Evolutionary conservation across 1,140 invertebrate species (phyloP).

Genomic region (Ladona fulva): DNA sequence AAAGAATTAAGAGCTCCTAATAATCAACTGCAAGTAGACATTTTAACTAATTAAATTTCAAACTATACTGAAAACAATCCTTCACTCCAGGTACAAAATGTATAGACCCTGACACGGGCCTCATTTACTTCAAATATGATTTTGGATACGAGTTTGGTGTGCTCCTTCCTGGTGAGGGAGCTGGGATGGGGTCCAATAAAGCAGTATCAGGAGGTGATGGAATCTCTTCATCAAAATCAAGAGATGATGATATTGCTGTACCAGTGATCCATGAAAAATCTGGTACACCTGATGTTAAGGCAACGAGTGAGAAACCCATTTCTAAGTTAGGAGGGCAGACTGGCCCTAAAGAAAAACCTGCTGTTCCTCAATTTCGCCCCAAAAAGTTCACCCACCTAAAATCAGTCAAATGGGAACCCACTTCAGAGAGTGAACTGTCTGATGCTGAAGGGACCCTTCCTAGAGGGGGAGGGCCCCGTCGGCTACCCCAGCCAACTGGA

Average conservation of each 20-base stretch:
- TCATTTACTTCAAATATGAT: conserved; percentile 76
- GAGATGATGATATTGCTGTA: conserved; percentile 45
- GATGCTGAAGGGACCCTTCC: conserved; percentile 38
- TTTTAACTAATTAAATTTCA: too few relatives aligned
- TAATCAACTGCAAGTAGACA: too few relatives aligned
- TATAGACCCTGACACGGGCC: conserved; percentile 62
- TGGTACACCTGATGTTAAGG: conserved; percentile 21
- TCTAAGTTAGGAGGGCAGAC: conserved; percentile 1
- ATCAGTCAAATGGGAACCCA: conserved; percentile 52
- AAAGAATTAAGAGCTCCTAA: too few relatives aligned
- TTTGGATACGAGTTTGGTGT: conserved; percentile 74
- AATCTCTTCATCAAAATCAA: neutral
- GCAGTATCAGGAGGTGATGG: conserved; percentile 18
- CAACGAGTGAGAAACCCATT: conserved; percentile 24
- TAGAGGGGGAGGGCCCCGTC: neutral
- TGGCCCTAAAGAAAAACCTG: neutral
- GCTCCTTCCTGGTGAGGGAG: conserved; percentile 54
- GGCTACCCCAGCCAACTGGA: neutral
- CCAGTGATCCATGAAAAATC: conserved; percentile 53
- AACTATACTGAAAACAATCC: neutral
- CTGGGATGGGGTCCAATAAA: conserved; percentile 23
- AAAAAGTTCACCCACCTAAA: conserved; percentile 41
- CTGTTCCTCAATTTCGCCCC: conserved; percentile 27
- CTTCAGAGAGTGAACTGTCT: conserved; percentile 52
- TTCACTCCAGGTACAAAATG: conserved; percentile 55